Conservation (phyloP, 2,888 invertebrate species). For the Eucera pruinosa region DNA sequence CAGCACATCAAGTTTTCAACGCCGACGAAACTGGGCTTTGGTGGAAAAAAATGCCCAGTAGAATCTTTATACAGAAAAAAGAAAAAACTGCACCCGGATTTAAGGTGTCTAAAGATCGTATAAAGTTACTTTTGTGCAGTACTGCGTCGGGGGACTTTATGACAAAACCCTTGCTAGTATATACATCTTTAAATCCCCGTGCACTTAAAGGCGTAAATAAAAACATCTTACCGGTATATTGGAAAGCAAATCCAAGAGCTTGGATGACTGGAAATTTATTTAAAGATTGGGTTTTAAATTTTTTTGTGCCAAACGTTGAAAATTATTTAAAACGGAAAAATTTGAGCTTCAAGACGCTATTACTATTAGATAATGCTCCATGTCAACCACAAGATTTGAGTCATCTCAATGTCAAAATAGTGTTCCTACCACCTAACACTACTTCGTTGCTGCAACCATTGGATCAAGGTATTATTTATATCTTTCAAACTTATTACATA, state of each 20-base stretch:
- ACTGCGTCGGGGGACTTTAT: slow-evolving; percentile 14
- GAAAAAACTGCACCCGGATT: slow-evolving; percentile 17
- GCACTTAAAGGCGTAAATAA: slow-evolving; percentile 53
- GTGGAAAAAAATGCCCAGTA: too few relatives aligned
- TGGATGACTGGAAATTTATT: slow-evolving; percentile 36
- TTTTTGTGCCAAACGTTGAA: slow-evolving; percentile 22
- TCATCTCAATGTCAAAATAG: neutral
- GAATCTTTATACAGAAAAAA: slow-evolving; percentile 20
- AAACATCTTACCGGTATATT: slow-evolving; percentile 69
- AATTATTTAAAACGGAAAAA: slow-evolving; percentile 2
- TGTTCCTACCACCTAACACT: slow-evolving; percentile 22
- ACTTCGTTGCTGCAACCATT: slow-evolving; percentile 24
- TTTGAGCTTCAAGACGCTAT: neutral
- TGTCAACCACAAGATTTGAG: neutral
- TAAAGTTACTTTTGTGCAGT: slow-evolving; percentile 15
- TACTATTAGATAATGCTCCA: neutral
- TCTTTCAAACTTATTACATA: slow-evolving; percentile 13
- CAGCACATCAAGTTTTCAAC: slow-evolving; percentile 15
- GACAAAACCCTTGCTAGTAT: slow-evolving; percentile 68
- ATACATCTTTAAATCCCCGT: slow-evolving; percentile 11
- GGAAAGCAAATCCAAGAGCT: slow-evolving; percentile 70
- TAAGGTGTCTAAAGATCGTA: slow-evolving; percentile 19
- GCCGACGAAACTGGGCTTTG: slow-evolving; percentile 29
- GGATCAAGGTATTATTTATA: slow-evolving; percentile 31
- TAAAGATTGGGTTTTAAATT: slow-evolving; percentile 32